Evolutionary conservation across 2,797 vertebrate species (phyloP).

Genomic region (Micromesistius poutassou): DNA sequence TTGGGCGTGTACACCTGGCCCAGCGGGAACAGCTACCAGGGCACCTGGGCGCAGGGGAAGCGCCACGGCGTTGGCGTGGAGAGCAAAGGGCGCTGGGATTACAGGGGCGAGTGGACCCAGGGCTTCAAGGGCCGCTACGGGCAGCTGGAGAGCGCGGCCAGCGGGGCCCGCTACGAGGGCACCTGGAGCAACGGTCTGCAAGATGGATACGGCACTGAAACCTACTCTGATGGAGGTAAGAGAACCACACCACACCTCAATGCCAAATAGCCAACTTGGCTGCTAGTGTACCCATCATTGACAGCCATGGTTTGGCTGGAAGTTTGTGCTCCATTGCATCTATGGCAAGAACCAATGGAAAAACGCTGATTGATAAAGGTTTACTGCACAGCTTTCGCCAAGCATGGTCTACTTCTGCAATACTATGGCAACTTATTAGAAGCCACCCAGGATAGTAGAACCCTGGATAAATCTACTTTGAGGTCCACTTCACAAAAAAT

Average conservation of each 20-base stretch:
- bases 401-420: background rate
- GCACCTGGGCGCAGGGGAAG: constrained; percentile 98
- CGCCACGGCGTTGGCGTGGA: constrained; percentile 95
- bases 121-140: constrained; percentile 98
- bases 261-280: background rate
- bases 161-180: constrained; percentile 91
- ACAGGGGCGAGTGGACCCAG: constrained; percentile 96
- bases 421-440: background rate
- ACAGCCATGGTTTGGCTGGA: background rate
- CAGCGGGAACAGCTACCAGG: constrained; percentile 95
- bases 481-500: background rate
- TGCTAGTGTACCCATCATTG: background rate
- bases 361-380: background rate
- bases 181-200: constrained; percentile 98
- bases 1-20: constrained; percentile 98
- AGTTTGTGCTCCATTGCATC: background rate
- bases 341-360: background rate
- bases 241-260: background rate
- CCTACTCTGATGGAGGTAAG: constrained; percentile 97
- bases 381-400: background rate
- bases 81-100: constrained; percentile 97
- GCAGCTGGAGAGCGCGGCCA: constrained; percentile 90
- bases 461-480: background rate
- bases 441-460: background rate
- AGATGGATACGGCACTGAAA: constrained; percentile 97